Percentiles rank a stretch among this genome's conserved stretches.
Evolutionary conservation across 2,888 invertebrate genomes (phyloP).

Genomic region (Glaucopsyche alexis): DNA sequence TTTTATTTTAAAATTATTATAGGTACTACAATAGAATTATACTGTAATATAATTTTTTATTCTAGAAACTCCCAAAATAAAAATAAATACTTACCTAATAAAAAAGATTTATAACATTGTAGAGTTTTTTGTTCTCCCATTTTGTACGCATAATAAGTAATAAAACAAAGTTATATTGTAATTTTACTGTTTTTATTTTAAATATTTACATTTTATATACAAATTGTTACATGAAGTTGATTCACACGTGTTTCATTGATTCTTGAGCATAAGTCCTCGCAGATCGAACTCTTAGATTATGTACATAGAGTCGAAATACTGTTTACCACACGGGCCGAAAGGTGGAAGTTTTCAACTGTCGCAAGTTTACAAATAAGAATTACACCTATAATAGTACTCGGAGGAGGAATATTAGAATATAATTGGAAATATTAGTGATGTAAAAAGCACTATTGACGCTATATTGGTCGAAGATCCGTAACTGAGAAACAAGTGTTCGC

Average conservation of each 20-base stretch:
- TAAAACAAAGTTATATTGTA: constrained; percentile 34
- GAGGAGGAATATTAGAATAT: neutral
- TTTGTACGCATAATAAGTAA: constrained; percentile 28
- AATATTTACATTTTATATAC: constrained; percentile 78
- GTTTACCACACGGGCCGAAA: neutral
- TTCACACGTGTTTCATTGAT: constrained; percentile 55
- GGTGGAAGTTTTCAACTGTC: constrained; percentile 5
- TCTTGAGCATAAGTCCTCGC: constrained; percentile 59
- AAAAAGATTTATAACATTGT: no score
- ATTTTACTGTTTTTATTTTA: constrained; percentile 74
- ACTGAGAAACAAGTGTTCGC: neutral
- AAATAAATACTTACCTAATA: no score
- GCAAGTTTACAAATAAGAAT: constrained; percentile 5
- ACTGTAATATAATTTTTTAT: no score
- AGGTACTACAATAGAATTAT: no score
- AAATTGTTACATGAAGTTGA: constrained; percentile 54
- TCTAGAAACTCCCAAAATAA: no score
- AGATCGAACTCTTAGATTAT: constrained; percentile 24
- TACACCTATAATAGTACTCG: neutral
- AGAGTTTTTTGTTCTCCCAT: no score
- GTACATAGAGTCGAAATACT: neutral
- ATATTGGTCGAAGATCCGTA: constrained; percentile 18
- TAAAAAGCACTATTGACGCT: neutral
- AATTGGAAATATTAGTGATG: constrained; percentile 13
- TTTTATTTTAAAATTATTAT: no score